Base-by-base conservation (phyloP, 2,888 invertebrate genomes). In the Agrilus mali region DNA sequence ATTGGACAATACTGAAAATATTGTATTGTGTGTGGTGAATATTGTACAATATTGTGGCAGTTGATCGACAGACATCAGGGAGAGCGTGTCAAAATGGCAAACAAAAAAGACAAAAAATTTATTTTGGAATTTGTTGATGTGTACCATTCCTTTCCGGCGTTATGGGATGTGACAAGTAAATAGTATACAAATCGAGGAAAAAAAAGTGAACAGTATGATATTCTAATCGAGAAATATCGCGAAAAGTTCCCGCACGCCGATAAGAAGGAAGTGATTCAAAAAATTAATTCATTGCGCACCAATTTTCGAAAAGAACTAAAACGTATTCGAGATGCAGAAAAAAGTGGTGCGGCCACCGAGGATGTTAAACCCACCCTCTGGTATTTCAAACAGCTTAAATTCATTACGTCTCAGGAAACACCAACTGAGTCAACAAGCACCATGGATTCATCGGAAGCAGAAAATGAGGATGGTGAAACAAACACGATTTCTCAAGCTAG, bases 161-260 rank as follows among this genome's bases (percentile, higher is more conserved):
- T 56, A 36, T 55, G 55, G 55, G 37, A 50, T 16, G 42, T 53
- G 15, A 52, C 50, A 46, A 41, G 36, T 31, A 51, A 47, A 33
- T 49, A 51, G n/a, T 55, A 55, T 41, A 50, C 40, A 45, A 51
- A 42, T 44, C 47, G 39, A n/a, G 44, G 47, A 46, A 46, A 45
- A 44, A 47, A 55, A 43, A 46, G 43, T 33, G 41, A 49, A 38
- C 45, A 48, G 10, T 47, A 50, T 40, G 46, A 48, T 33, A 33
- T 32, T 17, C 40, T 53, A 32, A 17, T 53, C 16, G 15, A 43
- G 12, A 50, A 49, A 43, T 53, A 39, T 41, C 44, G 37, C 35
- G 47, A 51, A 40, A 33, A 45, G 7, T 42, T 48, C 33, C 43
- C 44, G 31, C 42, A 47, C n/a, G 48, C 48, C 10, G 40, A 33